Conservation (phyloP, 2,113 vertebrate species). For the Bos indicus region DNA sequence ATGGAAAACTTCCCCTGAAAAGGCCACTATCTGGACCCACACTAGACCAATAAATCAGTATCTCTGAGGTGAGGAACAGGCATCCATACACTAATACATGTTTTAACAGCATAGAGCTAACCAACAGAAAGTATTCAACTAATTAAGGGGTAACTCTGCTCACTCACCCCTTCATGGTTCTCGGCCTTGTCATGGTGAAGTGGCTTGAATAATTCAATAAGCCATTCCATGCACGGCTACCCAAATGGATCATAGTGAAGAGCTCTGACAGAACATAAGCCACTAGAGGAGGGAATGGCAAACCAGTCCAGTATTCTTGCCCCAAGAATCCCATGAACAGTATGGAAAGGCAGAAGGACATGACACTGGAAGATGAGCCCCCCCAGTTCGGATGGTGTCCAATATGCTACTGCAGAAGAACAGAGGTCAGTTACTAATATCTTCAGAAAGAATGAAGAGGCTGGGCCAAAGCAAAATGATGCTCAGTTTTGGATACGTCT, state of each 20-base stretch:
- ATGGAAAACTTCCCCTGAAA: background rate
- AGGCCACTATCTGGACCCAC: background rate
- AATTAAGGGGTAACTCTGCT: background rate
- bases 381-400: accelerated
- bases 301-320: background rate
- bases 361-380: background rate
- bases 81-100: background rate
- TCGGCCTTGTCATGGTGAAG: background rate
- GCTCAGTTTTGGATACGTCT: background rate
- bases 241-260: background rate
- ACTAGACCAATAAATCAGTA: background rate
- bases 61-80: background rate
- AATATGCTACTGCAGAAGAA: background rate
- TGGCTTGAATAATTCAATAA: background rate
- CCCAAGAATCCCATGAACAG: background rate
- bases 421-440: background rate
- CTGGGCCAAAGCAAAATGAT: background rate
- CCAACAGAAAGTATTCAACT: background rate
- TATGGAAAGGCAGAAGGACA: background rate
- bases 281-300: background rate
- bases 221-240: background rate
- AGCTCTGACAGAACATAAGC: background rate
- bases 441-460: background rate
- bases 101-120: background rate
- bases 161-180: background rate